phyloP scores from a whole-genome alignment of 2,113 vertebrate genomes.

The Phocoena phocoena region DNA sequence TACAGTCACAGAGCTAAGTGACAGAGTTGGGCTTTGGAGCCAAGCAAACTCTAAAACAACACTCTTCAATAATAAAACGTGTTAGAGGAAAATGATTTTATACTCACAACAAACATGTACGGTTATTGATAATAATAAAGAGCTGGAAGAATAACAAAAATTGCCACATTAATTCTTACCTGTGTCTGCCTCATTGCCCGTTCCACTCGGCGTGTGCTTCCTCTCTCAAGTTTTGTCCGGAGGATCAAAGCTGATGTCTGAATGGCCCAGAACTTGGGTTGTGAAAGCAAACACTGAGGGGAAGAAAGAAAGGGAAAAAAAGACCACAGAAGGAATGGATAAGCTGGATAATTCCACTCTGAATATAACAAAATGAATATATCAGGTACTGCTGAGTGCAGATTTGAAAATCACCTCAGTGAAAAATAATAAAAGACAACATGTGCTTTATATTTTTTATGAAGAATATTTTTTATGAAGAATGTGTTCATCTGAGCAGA shows the following conservation, averaged over 20 bases:
- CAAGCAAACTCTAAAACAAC: background rate
- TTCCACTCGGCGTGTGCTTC: conserved; percentile 91
- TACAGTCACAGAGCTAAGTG: background rate
- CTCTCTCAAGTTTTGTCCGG: conserved; percentile 92
- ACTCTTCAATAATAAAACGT: background rate
- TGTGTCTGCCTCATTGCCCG: conserved; percentile 97
- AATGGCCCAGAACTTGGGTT: conserved; percentile 96
- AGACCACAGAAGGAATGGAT: background rate
- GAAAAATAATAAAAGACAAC: background rate
- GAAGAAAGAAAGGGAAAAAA: background rate
- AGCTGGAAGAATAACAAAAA: background rate
- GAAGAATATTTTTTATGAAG: background rate
- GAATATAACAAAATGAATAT: background rate
- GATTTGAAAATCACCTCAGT: conserved; percentile 5
- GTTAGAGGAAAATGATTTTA: background rate
- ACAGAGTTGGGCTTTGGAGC: background rate
- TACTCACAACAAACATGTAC: background rate
- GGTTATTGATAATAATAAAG: background rate
- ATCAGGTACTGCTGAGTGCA: background rate
- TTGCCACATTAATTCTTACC: conserved; percentile 79
- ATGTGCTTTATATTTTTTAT: background rate
- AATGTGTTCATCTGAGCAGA: background rate
- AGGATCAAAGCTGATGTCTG: conserved; percentile 92
- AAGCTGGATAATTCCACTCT: background rate
- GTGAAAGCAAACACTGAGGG: conserved; percentile 91